Base-by-base conservation (phyloP, 2,888 invertebrate genomes). In the Callyntrura sp. region DNA sequence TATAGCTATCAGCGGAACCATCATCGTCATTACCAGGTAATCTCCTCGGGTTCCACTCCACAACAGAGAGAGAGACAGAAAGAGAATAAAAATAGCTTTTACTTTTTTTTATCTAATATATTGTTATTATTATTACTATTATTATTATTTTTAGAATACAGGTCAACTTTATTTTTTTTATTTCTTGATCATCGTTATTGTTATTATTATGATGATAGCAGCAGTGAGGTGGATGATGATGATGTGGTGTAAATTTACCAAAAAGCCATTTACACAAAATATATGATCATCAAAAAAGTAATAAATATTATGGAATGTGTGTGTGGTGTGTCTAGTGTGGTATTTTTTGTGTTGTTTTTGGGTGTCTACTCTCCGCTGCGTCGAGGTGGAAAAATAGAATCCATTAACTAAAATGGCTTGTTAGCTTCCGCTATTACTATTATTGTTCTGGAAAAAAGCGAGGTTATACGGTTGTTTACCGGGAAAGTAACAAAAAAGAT, bases 361-460 rank as follows among this genome's bases (percentile, higher is more conserved):
- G 60, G 57, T n/a, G 9, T 8, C n/a, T 3, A 25, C 28, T 5
- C 28, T 20, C n/a, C 28, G 25, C n/a, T 68, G 5, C 73, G 17
- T n/a, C n/a, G n/a, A n/a, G n/a, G n/a, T n/a, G 43, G 8, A 45
- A 76, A 78, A 78, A 85, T 48, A 48, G 25, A 60, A 51, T 87
- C 87, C 87, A 87, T 87, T 87, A 87, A 25, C 70, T 57, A 28
- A 55, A 48, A 55, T 87, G 25, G 57, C 81, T 87, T 81, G 28
- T 82, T 55, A 43, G 70, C 60, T 87, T 68, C 55, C 70, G 62
- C 43, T 48, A 62, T 45, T 76, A 48, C 23, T 23, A 17, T 25
- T 20, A 45, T 23, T 28, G 28, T 35, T 35, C 28, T 3, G n/a
- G n/a, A 68, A 35, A 20, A n/a, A 17, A 68, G 9, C 1, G 73